These are phyloP conservation scores for Oriolus oriolus DNA, from an alignment of 2,113 vertebrate species.

Conservation along the genomic window DNA sequence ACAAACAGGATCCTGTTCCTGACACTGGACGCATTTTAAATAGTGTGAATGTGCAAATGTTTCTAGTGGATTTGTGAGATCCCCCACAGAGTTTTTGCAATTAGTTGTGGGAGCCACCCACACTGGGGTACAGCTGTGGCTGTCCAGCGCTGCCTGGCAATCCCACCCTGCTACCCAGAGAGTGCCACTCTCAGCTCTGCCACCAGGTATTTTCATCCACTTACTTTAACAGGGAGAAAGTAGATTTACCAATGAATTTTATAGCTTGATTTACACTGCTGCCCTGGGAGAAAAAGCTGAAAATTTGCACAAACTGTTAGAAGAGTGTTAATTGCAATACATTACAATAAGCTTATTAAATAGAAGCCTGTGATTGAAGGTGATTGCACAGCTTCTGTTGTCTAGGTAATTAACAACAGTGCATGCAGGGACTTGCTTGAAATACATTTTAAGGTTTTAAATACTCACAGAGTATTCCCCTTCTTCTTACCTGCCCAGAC, in stretches of 20 bases:
- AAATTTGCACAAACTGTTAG: neutral
- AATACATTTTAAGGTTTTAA: conserved; percentile 39
- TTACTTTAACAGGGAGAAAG: neutral
- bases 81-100: neutral
- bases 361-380: conserved; percentile 7
- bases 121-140: fast-evolving
- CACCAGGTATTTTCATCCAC: neutral
- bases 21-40: neutral
- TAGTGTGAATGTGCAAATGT: neutral
- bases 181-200: neutral
- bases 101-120: neutral
- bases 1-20: neutral
- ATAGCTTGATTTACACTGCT: neutral
- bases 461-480: conserved; percentile 18
- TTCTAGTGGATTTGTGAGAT: neutral
- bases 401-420: conserved; percentile 31
- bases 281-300: neutral
- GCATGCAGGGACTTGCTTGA: neutral
- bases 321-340: neutral
- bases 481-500: conserved; percentile 9
- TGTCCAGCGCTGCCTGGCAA: neutral
- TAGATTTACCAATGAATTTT: neutral
- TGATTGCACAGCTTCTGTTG: neutral
- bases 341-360: conserved; percentile 36
- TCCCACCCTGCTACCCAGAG: fast-evolving